Conservation (phyloP, 1,140 invertebrate genomes). For the Amyelois transitella region DNA sequence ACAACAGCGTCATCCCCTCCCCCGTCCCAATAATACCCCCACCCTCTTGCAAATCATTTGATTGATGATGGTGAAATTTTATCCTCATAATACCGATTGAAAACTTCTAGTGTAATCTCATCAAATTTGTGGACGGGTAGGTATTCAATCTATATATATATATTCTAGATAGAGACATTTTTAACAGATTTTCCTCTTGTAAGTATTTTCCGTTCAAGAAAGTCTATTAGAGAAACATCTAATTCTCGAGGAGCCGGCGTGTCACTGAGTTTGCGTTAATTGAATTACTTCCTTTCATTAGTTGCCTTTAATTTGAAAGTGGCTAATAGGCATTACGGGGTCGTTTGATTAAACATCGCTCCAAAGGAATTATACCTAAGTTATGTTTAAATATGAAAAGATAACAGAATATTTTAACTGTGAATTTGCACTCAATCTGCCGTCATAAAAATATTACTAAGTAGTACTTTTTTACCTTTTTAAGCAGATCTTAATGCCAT, state of each 20-base stretch:
- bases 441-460: no score
- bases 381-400: no score
- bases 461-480: no score
- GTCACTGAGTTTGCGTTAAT: neutral
- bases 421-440: no score
- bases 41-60: slow-evolving; percentile 15
- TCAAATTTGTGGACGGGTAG: neutral
- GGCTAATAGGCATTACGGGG: neutral
- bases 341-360: neutral
- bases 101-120: slow-evolving; percentile 21
- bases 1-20: slow-evolving; percentile 17
- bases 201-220: neutral
- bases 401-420: no score
- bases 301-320: neutral
- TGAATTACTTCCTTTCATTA: neutral
- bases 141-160: neutral
- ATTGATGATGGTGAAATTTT: slow-evolving; percentile 48
- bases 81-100: slow-evolving; percentile 29
- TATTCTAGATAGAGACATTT: neutral
- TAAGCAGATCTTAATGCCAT: no score
- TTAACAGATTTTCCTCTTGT: neutral
- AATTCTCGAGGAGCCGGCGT: neutral
- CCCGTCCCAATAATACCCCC: neutral
- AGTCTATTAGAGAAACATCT: neutral
- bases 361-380: no score